Evolutionary conservation across 2,888 invertebrate genomes (phyloP).

Genomic region (Dione juno): DNA sequence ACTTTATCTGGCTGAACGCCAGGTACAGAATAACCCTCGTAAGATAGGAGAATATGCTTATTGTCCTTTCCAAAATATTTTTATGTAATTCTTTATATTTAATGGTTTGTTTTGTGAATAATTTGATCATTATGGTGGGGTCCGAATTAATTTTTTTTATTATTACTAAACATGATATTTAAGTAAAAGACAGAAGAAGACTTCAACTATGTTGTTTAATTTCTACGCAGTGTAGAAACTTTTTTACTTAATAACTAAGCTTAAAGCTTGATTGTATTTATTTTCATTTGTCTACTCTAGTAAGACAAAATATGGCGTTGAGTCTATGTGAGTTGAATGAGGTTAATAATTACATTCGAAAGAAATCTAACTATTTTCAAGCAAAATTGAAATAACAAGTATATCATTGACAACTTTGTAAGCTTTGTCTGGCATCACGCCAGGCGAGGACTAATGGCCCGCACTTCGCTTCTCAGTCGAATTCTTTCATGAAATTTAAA

Average conservation of each 20-base stretch:
- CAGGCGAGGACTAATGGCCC: constrained; percentile 38
- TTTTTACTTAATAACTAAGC: too few relatives aligned
- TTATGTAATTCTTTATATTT: background rate
- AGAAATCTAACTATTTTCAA: too few relatives aligned
- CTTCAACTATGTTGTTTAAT: too few relatives aligned
- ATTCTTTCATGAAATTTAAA: constrained; percentile 43
- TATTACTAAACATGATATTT: too few relatives aligned
- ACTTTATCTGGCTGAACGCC: constrained; percentile 17
- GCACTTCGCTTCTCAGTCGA: constrained; percentile 30
- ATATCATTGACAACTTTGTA: background rate
- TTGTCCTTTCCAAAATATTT: constrained; percentile 4
- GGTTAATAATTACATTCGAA: too few relatives aligned
- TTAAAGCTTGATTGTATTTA: too few relatives aligned
- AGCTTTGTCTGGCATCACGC: constrained; percentile 29
- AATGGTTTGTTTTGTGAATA: background rate
- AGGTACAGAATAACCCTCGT: background rate
- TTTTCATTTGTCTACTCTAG: too few relatives aligned
- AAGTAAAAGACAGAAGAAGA: too few relatives aligned
- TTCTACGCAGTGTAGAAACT: too few relatives aligned
- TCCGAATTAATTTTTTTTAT: too few relatives aligned
- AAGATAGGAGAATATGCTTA: constrained; percentile 7
- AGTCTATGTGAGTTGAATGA: too few relatives aligned
- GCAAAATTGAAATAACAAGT: background rate
- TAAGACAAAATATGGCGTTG: too few relatives aligned
- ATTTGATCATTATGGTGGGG: background rate